A percentile compares a stretch with the other conserved stretches of the same genome.
Evolutionary conservation across 2,888 invertebrate species (phyloP).

Genomic region (Aleiodes alternator): DNA sequence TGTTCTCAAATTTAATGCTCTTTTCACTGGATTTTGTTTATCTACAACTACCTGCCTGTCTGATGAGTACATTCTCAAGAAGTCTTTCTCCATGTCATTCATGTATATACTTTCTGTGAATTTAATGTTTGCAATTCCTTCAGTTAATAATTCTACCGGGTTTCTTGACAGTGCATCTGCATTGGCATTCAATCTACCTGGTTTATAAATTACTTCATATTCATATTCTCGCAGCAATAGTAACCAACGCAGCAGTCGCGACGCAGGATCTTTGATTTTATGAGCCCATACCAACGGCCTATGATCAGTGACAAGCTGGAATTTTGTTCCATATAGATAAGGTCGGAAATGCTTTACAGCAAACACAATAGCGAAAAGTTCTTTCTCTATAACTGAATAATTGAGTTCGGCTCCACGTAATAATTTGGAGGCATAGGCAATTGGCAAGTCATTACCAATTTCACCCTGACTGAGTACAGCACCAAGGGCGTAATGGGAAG

Average conservation of each 20-base stretch:
- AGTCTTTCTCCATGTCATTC: too few species aligned
- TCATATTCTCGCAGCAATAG: neutral
- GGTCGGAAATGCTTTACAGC: constrained; percentile 46
- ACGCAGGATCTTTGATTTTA: neutral
- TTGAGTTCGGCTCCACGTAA: constrained; percentile 39
- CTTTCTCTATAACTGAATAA: constrained; percentile 46
- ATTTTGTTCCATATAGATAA: constrained; percentile 50
- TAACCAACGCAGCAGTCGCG: neutral
- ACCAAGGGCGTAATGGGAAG: neutral
- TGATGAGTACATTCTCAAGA: too few species aligned
- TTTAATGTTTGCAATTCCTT: too few species aligned
- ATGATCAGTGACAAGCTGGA: constrained; percentile 49
- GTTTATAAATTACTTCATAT: constrained; percentile 32
- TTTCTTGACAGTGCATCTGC: too few species aligned
- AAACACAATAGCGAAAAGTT: constrained; percentile 44
- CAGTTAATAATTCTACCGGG: too few species aligned
- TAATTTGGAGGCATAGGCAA: constrained; percentile 56
- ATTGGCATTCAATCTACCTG: too few species aligned
- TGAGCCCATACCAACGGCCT: constrained; percentile 38
- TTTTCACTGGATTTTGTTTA: too few species aligned
- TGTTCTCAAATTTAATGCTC: too few species aligned
- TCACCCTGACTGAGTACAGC: constrained; percentile 2
- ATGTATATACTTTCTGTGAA: too few species aligned
- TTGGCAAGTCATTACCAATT: constrained; percentile 60
- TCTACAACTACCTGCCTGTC: too few species aligned